Percentiles rank a stretch among this genome's conserved stretches.
Evolutionary conservation across 2,888 invertebrate species (phyloP).

Genomic region (Ormyrus thymus): DNA sequence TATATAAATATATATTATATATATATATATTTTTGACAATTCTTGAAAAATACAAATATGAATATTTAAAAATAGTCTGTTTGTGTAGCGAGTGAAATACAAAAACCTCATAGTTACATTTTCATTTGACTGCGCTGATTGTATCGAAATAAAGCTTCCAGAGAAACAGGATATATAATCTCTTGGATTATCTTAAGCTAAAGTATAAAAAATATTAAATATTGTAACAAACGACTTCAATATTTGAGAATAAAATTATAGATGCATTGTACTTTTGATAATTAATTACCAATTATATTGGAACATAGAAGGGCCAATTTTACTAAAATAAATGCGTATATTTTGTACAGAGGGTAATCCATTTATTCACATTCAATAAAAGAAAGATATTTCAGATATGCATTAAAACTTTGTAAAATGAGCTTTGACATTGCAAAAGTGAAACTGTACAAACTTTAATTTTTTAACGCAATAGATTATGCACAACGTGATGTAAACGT

Average conservation of each 20-base stretch:
- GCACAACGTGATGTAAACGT: conserved; percentile 27
- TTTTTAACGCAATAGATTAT: conserved; percentile 34
- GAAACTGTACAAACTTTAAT: conserved; percentile 21
- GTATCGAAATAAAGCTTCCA: conserved; percentile 1
- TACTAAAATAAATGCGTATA: conserved; percentile 17
- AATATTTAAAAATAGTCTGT: conserved; percentile 65
- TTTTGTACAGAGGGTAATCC: conserved; percentile 28
- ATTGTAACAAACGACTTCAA: not conserved
- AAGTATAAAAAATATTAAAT: conserved; percentile 17
- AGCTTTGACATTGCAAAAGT: conserved; percentile 30
- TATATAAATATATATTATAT: conserved; percentile 58
- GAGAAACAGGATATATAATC: conserved; percentile 1
- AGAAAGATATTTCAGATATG: not conserved
- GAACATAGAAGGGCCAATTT: conserved; percentile 31
- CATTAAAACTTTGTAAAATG: conserved; percentile 17
- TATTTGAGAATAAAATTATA: conserved; percentile 11
- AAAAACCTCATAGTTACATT: conserved; percentile 27
- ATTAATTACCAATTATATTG: conserved; percentile 32
- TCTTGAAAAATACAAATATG: conserved; percentile 66
- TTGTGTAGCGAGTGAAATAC: conserved; percentile 58
- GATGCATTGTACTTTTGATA: conserved; percentile 36
- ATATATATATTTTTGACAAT: conserved; percentile 71
- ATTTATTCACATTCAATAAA: conserved; percentile 25
- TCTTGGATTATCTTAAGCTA: not conserved
- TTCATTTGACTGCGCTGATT: conserved; percentile 38